phyloP scores from a whole-genome alignment of 1,140 invertebrate species.

The Pogonomyrmex californicus region DNA sequence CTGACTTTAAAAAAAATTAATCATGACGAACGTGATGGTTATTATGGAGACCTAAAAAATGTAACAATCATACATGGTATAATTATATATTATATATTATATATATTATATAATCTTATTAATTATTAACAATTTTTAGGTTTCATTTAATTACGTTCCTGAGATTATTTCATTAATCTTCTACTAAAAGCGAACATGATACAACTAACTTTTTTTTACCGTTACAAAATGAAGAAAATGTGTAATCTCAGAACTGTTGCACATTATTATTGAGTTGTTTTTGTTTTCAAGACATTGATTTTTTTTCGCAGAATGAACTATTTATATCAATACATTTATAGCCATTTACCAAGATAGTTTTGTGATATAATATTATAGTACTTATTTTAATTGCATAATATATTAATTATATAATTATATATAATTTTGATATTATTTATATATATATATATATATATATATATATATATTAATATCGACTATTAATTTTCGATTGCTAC shows the following conservation, averaged over 20 bases:
- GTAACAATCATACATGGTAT: neutral
- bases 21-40: neutral
- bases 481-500: neutral
- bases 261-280: neutral
- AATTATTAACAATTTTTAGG: neutral
- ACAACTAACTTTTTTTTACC: slow-evolving; percentile 26
- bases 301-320: neutral
- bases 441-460: no score
- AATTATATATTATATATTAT: slow-evolving; percentile 23
- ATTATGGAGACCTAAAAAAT: neutral
- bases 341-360: neutral
- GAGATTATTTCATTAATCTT: neutral
- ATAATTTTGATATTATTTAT: no score
- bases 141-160: slow-evolving; percentile 25
- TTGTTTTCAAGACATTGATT: neutral
- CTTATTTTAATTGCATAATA: neutral
- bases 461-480: neutral
- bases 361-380: neutral
- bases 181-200: neutral
- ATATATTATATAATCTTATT: no score
- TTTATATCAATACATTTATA: neutral
- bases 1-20: slow-evolving; percentile 8
- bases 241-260: slow-evolving; percentile 6
- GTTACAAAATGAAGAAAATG: neutral
- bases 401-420: no score